Evolutionary conservation across 1,140 invertebrate genomes (phyloP), one percentile per base, ranked within the genome.

Genomic region (Rhysida immarginata): DNA sequence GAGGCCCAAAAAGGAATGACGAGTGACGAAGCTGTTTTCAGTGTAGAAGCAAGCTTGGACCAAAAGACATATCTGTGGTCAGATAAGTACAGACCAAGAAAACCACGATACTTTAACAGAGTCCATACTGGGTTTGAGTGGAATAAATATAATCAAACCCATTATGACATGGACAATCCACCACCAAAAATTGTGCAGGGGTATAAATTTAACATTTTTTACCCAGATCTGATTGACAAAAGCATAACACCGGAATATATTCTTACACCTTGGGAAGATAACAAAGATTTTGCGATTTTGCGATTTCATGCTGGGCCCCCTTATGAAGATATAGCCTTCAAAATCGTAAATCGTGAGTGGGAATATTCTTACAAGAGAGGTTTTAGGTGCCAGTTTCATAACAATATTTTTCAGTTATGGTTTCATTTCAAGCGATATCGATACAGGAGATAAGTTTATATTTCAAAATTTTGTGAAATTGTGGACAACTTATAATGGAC

Each of bases 61-160:
- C 82, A 83, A 54, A 86, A 92, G 69, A 81, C 88, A 2, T 95
- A 94, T 67, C 70, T 96, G 2, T 98, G 96, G 92, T 93, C 93
- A 0, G 95, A 98, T 66, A 99, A 99, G 72, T 99, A 98, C 70
- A 74, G 94, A 13, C 96, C 96, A 0, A 72, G 95, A 21, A 99
- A 99, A 70, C 96, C 96, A 1, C 72, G 95, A 53, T 99, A 98
- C 72, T 97, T 99, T 71, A 99, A 99, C 75, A 80, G 94, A 58
- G 77, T 80, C 2, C 75, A 80, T 59, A 78, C 77, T n/a, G 92
- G 96, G 2, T 99, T 99, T 73, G 96, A 99, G 68, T 99, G 96
- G 96, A 99, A 99, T 72, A 99, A 99, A 69, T 99, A 99, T 69
- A 99, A 99, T 75, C 96, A 99, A 72, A 99, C 95, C 18, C 96